Base-by-base conservation (phyloP, 2,113 vertebrate species). In the Epinephelus lanceolatus region DNA sequence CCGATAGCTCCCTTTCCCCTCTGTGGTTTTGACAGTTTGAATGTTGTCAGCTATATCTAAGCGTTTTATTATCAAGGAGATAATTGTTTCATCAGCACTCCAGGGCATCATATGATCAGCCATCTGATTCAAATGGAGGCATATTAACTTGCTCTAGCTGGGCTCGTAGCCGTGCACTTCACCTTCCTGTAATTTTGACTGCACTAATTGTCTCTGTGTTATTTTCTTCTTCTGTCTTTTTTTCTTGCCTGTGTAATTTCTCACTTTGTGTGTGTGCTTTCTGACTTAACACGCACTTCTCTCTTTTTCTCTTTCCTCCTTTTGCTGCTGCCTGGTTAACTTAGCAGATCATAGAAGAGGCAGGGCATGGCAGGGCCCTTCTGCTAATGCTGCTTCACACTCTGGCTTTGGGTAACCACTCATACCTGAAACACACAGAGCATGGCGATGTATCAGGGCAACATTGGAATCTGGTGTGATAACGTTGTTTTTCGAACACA, bases 31-130 rank as follows among this genome's bases (percentile, higher is more conserved):
- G 71, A 78, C 73, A 76, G 67, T 81, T 80, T 83, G 81, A 83
- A 71, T 86, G 80, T 85, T 80, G 84, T 93, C 86, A 73, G 84
- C 86, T 83, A 45, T 78, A 81, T 87, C 69, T 42, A 63, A 86
- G 70, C 19, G 42, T 77, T 76, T 89, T 88, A 76, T 83, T 84
- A 90, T 86, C 76, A 57, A 30, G 65, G 52, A 85, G 87, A 78
- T 89, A 84, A 92, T 89, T 86, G 86, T 90, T 91, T 86, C 89
- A 92, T 91, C 85, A 78, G 73, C 80, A 80, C 92, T 88, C 62
- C 51, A 6, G 86, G 89, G 83, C 70, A 55, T 84, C 65, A 6
- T 82, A 49, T 72, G 78, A 86, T 88, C 76, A 90, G 85, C 82
- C 84, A 73, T 71, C 81, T 90, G 90, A 86, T 60, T 83, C 57